phyloP scores from a whole-genome alignment of 2,888 invertebrate species.

The Brachyopa scutellaris region DNA sequence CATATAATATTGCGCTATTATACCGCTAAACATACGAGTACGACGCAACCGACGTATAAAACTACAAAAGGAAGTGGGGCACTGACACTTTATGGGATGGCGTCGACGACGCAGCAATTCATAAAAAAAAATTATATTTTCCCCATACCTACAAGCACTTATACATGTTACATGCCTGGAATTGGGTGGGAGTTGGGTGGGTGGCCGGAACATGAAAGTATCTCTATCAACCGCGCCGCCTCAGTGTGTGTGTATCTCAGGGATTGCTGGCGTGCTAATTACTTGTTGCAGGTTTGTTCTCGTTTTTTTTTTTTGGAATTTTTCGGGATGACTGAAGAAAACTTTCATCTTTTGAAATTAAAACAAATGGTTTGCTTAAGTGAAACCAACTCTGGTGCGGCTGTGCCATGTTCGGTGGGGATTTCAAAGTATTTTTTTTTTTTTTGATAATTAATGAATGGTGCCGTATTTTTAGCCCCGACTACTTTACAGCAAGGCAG shows the following conservation, averaged over 20 bases:
- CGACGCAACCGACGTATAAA: neutral
- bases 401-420: neutral
- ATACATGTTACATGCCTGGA: neutral
- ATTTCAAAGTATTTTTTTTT: neutral
- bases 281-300: slow-evolving; percentile 22
- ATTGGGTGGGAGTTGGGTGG: neutral
- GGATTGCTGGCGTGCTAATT: slow-evolving; percentile 9
- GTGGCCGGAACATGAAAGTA: no score
- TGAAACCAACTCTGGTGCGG: neutral
- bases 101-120: slow-evolving; percentile 15
- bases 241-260: neutral
- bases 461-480: no score
- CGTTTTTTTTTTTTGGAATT: neutral
- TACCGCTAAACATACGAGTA: no score
- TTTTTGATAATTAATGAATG: slow-evolving; percentile 16
- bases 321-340: neutral
- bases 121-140: slow-evolving; percentile 28
- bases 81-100: neutral
- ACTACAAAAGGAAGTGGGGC: slow-evolving; percentile 12
- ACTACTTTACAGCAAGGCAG: neutral
- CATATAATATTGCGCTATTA: slow-evolving; percentile 50
- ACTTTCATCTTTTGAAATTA: slow-evolving; percentile 33
- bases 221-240: no score
- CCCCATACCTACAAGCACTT: neutral
- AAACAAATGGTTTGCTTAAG: slow-evolving; percentile 50